These are phyloP conservation scores for Hypsibius dujardini DNA, from an alignment of 1,140 invertebrate species.

Conservation along the genomic window DNA sequence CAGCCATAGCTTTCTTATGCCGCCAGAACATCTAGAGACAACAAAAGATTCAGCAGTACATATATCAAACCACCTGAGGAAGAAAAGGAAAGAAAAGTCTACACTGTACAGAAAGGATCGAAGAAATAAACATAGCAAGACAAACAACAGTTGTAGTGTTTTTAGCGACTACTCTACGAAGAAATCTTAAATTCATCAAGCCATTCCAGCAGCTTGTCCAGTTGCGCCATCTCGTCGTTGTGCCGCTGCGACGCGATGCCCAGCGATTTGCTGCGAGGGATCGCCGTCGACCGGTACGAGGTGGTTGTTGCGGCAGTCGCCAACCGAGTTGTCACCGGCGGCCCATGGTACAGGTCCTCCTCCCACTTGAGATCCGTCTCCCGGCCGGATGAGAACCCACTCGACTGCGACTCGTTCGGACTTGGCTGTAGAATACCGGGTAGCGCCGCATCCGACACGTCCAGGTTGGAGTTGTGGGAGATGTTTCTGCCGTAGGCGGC, in stretches of 20 bases:
- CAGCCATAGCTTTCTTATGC: too few species aligned
- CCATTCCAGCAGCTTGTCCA: slow-evolving; percentile 16
- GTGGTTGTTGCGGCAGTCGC: not conserved
- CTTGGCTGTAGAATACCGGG: not conserved
- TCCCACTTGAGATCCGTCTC: slow-evolving; percentile 17
- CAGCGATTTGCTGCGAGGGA: slow-evolving; percentile 8
- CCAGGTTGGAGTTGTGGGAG: not conserved
- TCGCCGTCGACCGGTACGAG: not conserved
- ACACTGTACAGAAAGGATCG: too few species aligned
- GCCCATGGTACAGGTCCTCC: not conserved
- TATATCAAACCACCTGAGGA: too few species aligned
- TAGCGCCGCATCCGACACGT: not conserved
- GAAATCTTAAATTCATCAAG: slow-evolving; percentile 11
- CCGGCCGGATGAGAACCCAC: slow-evolving; percentile 11
- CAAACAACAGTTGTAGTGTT: too few species aligned
- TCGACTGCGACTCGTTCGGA: slow-evolving; percentile 13
- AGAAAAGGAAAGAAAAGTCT: too few species aligned
- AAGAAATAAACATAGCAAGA: too few species aligned
- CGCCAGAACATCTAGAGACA: too few species aligned
- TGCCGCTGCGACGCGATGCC: slow-evolving; percentile 1
- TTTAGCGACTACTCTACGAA: not conserved
- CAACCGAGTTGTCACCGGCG: too few species aligned
- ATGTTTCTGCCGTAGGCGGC: not conserved
- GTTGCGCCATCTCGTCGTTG: slow-evolving; percentile 6
- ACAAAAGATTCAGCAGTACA: too few species aligned